These are phyloP conservation scores for Terrapene triunguis DNA, from an alignment of 2,113 vertebrate genomes.

Conservation along the genomic window DNA sequence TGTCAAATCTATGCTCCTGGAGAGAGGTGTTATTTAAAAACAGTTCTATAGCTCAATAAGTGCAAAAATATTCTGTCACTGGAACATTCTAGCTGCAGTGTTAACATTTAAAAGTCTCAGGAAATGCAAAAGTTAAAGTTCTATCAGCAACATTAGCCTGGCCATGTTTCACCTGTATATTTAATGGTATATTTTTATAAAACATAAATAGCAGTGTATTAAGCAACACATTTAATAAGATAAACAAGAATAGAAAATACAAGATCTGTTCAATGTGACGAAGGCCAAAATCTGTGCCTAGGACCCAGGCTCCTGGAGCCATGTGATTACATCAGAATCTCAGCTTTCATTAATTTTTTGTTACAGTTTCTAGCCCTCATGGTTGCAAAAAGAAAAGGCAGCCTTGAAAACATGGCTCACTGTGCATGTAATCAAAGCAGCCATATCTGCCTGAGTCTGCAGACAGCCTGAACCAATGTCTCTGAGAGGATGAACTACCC, in stretches of 20 bases:
- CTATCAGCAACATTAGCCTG: neutral
- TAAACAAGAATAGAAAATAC: neutral
- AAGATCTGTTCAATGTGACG: neutral
- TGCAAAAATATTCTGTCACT: neutral
- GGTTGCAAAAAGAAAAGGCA: neutral
- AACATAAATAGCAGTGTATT: too few relatives aligned
- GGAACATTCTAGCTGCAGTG: neutral
- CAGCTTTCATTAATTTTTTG: neutral
- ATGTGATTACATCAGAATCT: neutral
- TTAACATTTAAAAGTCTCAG: neutral
- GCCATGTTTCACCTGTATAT: neutral
- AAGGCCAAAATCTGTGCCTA: neutral
- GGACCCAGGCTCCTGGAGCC: neutral
- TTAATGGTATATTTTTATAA: neutral
- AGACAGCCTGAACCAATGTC: neutral
- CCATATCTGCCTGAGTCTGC: neutral
- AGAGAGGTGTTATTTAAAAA: neutral
- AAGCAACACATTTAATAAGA: neutral
- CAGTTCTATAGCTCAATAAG: neutral
- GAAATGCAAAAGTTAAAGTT: neutral
- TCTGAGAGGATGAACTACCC: neutral
- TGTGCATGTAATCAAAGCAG: neutral
- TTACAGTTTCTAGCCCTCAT: neutral
- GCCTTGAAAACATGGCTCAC: neutral
- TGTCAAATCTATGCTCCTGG: neutral